A percentile compares a stretch with the other conserved stretches of the same genome.
phyloP scores from a whole-genome alignment of 2,113 vertebrate genomes.

The Hypanus sabinus region DNA sequence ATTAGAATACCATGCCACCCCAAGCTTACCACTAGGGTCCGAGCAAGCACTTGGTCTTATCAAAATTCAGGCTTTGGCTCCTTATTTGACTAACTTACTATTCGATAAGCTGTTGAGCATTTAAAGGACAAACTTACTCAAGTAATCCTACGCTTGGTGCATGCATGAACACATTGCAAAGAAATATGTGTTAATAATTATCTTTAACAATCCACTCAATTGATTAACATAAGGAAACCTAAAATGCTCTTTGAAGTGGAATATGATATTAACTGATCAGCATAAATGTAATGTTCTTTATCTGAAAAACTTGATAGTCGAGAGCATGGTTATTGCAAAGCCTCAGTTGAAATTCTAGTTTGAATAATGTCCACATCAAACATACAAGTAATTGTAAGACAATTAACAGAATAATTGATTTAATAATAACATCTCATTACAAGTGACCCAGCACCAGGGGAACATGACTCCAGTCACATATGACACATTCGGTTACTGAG shows the following conservation, averaged over 20 bases:
- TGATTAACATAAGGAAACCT: not conserved
- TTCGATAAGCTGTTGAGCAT: not conserved
- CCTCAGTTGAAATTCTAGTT: not conserved
- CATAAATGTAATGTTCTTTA: conserved; percentile 11
- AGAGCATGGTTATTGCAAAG: not conserved
- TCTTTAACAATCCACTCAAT: not conserved
- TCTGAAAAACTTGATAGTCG: not conserved
- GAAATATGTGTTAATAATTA: not conserved
- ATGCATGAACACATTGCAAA: not conserved
- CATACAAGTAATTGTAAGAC: conserved; percentile 7
- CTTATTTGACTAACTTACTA: not conserved
- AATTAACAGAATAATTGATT: conserved; percentile 37
- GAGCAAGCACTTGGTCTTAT: not conserved
- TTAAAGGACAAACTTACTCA: not conserved
- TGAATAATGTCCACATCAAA: conserved; percentile 23
- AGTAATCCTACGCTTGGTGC: not conserved
- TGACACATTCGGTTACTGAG: conserved; percentile 2
- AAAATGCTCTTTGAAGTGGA: not conserved
- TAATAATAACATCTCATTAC: conserved; percentile 32
- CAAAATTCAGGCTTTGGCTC: not conserved
- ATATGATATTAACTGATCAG: not conserved
- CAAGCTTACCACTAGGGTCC: not conserved
- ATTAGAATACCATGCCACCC: too few species aligned
- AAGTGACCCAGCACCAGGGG: conserved; percentile 6
- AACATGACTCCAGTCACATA: not conserved